Evolutionary conservation across 2,113 vertebrate genomes (phyloP), one percentile per base, ranked within the genome.

Genomic region (Hucho hucho): DNA sequence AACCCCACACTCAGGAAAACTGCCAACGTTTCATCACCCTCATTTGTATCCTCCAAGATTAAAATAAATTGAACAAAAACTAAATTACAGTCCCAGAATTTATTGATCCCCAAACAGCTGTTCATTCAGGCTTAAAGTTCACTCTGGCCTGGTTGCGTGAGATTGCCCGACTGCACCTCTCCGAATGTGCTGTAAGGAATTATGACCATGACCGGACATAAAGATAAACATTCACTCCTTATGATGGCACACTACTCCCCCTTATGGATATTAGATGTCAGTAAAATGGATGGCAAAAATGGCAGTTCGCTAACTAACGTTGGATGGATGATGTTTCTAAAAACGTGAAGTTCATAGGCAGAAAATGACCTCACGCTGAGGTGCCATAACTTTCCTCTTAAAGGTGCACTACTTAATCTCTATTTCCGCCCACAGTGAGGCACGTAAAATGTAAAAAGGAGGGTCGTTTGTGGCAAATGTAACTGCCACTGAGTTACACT

Each of bases 91-190:
- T 59, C 7, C 2, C 16, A 7, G 18, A 64, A 78, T 82, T 65
- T 29, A 74, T 43, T 71, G 47, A 61, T 13, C 26, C 9, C 64
- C 75, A 79, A 79, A 77, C 68, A 79, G 76, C 73, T 61, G 70
- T 63, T 78, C 74, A 81, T 82, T 84, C 74, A 70, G 70, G 47
- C 4, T 72, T 75, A 80, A 83, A 83, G 77, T 81, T 64, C 58
- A 56, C 76, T 22, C 78, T 63, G 26, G 69, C 37, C 81, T 20
- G 26, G 47, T 70, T 29, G 24, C 26, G 6, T 12, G 25, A 32
- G 43, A 73, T 78, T 64, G 73, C 53, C 71, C 9, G 25, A 25
- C 29, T 12, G 24, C 29, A 67, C 28, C 20, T 29, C 28, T 20
- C 65, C 6, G 16, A 29, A 18, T 29, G 16, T 32, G 16, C 29